Evolutionary conservation across 2,113 vertebrate species (phyloP).

Genomic region (Phalacrocorax brasilianus): DNA sequence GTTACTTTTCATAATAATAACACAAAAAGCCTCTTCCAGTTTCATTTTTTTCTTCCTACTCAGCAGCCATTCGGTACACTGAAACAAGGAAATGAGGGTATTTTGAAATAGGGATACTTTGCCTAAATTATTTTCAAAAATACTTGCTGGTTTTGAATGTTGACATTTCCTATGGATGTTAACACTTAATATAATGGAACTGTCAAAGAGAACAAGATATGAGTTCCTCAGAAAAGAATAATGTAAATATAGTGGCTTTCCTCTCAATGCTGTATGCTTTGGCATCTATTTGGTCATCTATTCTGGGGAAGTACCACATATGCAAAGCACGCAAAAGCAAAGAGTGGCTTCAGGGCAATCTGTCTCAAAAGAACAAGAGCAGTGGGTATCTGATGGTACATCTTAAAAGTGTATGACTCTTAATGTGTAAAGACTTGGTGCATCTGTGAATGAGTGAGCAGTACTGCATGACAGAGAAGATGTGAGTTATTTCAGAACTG

Average conservation of each 20-base stretch:
- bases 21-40: not conserved
- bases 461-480: not conserved
- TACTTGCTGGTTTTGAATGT: not conserved
- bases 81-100: not conserved
- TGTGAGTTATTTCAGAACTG: not conserved
- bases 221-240: not conserved
- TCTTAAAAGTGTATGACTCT: not conserved
- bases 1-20: not conserved
- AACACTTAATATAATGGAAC: not conserved
- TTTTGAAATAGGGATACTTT: not conserved
- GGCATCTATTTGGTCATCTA: not conserved
- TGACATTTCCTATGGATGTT: not conserved
- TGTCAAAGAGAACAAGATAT: not conserved
- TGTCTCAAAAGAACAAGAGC: not conserved
- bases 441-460: not conserved
- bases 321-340: not conserved
- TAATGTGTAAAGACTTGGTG: not conserved
- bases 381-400: not conserved
- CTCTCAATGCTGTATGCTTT: not conserved
- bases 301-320: not conserved
- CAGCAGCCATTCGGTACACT: not conserved
- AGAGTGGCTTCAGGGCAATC: not conserved
- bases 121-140: not conserved
- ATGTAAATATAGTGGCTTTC: not conserved
- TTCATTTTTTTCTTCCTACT: not conserved